Conservation (phyloP, 2,113 vertebrate species). For the Sinosuthora webbiana region DNA sequence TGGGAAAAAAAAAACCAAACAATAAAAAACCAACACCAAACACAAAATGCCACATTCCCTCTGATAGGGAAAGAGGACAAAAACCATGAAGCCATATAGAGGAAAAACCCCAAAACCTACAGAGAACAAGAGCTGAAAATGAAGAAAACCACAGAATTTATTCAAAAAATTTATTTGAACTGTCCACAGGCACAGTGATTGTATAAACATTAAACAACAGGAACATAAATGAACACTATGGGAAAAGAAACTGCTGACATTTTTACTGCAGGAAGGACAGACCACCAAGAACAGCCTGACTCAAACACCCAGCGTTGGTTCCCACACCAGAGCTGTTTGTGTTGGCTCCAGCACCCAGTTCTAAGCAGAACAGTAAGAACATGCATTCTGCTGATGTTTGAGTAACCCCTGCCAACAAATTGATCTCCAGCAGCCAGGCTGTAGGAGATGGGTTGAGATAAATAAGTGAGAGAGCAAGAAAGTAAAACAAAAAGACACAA, state of each 20-base stretch:
- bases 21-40: background rate
- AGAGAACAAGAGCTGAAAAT: slow-evolving; percentile 20
- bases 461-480: background rate
- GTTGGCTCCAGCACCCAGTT: slow-evolving; percentile 69
- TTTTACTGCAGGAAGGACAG: slow-evolving; percentile 68
- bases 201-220: slow-evolving; percentile 18
- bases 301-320: slow-evolving; percentile 63
- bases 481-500: background rate
- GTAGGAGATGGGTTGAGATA: slow-evolving; percentile 27
- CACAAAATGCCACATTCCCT: background rate
- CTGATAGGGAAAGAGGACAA: background rate
- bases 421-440: slow-evolving; percentile 63
- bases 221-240: slow-evolving; percentile 60
- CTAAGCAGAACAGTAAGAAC: slow-evolving; percentile 61
- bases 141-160: slow-evolving; percentile 8
- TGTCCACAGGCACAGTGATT: background rate
- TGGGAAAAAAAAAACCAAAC: background rate
- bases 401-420: slow-evolving; percentile 75
- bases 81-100: background rate
- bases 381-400: slow-evolving; percentile 72
- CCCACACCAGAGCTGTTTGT: slow-evolving; percentile 75
- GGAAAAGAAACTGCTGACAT: slow-evolving; percentile 47
- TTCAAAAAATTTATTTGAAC: background rate
- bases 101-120: background rate
- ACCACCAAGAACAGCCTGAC: slow-evolving; percentile 66